Conservation (phyloP, 1,140 invertebrate genomes). For the Ostrea edulis region DNA sequence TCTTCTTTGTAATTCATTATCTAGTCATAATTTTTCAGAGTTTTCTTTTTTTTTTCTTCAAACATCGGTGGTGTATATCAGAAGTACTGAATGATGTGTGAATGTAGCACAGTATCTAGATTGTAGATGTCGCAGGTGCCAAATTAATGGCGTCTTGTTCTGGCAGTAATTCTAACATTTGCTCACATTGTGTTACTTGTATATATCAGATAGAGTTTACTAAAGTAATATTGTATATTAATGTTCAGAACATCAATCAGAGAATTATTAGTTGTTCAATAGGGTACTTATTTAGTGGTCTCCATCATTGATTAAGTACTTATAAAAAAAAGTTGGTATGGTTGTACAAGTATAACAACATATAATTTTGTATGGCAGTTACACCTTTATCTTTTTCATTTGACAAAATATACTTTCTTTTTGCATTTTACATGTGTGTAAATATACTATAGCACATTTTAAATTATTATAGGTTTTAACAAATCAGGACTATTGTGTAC, state of each 20-base stretch:
- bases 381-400: neutral
- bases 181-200: neutral
- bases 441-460: neutral
- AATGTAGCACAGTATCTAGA: neutral
- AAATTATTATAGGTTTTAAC: neutral
- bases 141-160: neutral
- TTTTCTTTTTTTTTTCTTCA: neutral
- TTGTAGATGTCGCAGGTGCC: neutral
- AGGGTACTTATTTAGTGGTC: no score
- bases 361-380: neutral
- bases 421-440: neutral
- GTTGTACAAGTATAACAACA: neutral
- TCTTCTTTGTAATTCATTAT: slow-evolving; percentile 1
- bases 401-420: neutral
- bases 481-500: no score
- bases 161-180: neutral
- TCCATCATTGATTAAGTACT: no score
- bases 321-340: no score
- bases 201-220: neutral
- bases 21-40: slow-evolving; percentile 32
- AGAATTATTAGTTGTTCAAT: neutral
- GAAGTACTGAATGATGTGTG: neutral
- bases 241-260: neutral
- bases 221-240: neutral
- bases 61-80: neutral